phyloP scores from a whole-genome alignment of 2,113 vertebrate species.

The human (Homo sapiens) region GRCh38 chr20:57154501-57155000 shows the following conservation, averaged over 20 bases:
- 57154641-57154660: accelerated
- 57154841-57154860: accelerated
- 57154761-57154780: accelerated
- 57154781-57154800: accelerated
- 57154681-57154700: accelerated
- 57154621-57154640: neutral
- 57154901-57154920: accelerated
- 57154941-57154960: too few species aligned
- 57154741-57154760: accelerated
- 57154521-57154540: neutral
- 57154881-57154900: accelerated
- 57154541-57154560: neutral
- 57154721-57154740: accelerated
- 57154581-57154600: accelerated
- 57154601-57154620: accelerated
- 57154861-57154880: accelerated
- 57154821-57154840: accelerated
- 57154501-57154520: neutral
- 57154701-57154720: accelerated
- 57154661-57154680: neutral
- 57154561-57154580: neutral
- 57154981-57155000: accelerated
- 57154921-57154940: accelerated
- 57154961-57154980: neutral
- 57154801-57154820: neutral